Conservation (phyloP, 2,797 vertebrate genomes). For the Moxostoma hubbsi region DNA sequence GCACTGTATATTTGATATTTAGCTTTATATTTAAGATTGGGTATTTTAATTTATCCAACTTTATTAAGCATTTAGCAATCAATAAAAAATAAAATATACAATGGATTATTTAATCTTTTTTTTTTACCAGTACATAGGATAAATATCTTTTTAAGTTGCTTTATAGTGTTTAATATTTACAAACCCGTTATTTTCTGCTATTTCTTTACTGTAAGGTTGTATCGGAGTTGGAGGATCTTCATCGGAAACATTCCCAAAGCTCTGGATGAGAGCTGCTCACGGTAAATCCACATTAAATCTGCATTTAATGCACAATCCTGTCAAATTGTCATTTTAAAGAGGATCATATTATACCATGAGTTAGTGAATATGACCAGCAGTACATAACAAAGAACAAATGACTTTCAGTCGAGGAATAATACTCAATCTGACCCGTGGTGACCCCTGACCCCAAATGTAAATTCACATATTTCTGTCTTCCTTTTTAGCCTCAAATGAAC, state of each 20-base stretch:
- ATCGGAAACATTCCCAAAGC: not conserved
- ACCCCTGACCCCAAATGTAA: not conserved
- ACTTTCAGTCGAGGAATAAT: conserved; percentile 70
- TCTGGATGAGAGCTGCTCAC: not conserved
- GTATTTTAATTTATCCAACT: too few species aligned
- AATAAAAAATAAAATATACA: too few species aligned
- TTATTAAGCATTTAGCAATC: too few species aligned
- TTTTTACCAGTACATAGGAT: too few species aligned
- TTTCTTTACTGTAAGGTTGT: conserved; percentile 69
- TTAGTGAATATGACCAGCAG: not conserved
- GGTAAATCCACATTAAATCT: not conserved
- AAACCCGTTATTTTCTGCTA: not conserved
- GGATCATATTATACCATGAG: too few species aligned
- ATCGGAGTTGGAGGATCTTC: conserved; percentile 70
- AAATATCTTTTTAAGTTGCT: too few species aligned
- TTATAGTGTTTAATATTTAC: not conserved
- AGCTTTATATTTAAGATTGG: too few species aligned
- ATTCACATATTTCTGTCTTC: not conserved
- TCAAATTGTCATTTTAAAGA: too few species aligned
- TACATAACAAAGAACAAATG: conserved; percentile 39
- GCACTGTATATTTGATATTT: too few species aligned
- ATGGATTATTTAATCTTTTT: too few species aligned
- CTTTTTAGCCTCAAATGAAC: not conserved
- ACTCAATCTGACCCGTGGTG: conserved; percentile 60
- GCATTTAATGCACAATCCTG: not conserved